Percentiles rank a stretch among this genome's conserved stretches.
Evolutionary conservation across 2,797 vertebrate genomes (phyloP).

Genomic region (Ammospiza maritima): DNA sequence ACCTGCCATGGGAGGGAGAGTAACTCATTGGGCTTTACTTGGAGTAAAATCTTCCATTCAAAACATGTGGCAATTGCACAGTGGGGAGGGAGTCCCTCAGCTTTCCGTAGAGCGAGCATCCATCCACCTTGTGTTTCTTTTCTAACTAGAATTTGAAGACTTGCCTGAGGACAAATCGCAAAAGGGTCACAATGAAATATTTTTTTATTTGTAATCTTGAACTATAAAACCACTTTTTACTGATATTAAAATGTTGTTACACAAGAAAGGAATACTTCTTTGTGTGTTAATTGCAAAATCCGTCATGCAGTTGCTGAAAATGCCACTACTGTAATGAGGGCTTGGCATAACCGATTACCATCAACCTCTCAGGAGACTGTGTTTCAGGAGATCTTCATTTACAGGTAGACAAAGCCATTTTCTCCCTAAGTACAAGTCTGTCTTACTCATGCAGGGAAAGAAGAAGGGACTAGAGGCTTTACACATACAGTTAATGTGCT

Average conservation of each 20-base stretch:
- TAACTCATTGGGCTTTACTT: neutral
- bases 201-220: slow-evolving; percentile 62
- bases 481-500: neutral
- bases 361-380: neutral
- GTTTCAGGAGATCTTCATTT: neutral
- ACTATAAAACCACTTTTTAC: slow-evolving; percentile 55
- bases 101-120: neutral
- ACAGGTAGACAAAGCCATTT: neutral
- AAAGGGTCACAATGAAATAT: slow-evolving; percentile 30
- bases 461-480: neutral
- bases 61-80: neutral
- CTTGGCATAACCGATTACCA: neutral
- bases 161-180: neutral
- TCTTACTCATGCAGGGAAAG: neutral
- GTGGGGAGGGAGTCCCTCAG: slow-evolving; percentile 11
- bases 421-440: neutral
- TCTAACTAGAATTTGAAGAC: neutral
- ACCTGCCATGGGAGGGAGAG: neutral
- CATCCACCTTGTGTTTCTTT: neutral
- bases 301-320: neutral
- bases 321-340: neutral
- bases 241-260: slow-evolving; percentile 60
- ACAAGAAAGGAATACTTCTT: slow-evolving; percentile 52
- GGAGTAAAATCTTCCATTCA: neutral
- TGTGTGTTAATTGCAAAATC: slow-evolving; percentile 43